Evolutionary conservation across 2,113 vertebrate species (phyloP).

Genomic region (Brachypodius melanocephalos): DNA sequence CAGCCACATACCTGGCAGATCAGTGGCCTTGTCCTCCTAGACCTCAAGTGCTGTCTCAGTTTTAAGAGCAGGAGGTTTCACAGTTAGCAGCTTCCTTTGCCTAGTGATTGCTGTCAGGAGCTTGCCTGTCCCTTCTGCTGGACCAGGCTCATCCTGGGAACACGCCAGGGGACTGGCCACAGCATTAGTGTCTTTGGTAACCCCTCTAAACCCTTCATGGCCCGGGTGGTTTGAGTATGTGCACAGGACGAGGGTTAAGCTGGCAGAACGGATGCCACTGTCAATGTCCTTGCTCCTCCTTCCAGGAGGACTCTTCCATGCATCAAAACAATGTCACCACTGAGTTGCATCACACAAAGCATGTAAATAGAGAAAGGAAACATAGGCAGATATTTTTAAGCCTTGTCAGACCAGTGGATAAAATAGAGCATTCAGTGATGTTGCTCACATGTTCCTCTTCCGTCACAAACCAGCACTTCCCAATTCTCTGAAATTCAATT

Average conservation of each 20-base stretch:
- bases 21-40: neutral
- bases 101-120: neutral
- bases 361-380: neutral
- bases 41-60: neutral
- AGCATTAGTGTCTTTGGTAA: neutral
- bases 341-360: neutral
- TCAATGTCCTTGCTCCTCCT: neutral
- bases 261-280: neutral
- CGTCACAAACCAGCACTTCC: slow-evolving; percentile 2
- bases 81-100: neutral
- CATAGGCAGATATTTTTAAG: neutral
- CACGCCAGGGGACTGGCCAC: neutral
- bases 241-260: rapidly evolving
- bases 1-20: neutral
- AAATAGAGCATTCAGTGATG: neutral
- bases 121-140: neutral
- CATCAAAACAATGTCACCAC: neutral
- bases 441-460: slow-evolving; percentile 33
- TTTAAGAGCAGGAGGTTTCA: neutral
- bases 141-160: neutral
- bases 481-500: slow-evolving; percentile 56
- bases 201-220: neutral
- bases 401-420: neutral
- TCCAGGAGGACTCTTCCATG: neutral
- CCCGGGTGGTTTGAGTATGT: rapidly evolving